phyloP scores from a whole-genome alignment of 2,113 vertebrate genomes.

The Scalopus aquaticus region DNA sequence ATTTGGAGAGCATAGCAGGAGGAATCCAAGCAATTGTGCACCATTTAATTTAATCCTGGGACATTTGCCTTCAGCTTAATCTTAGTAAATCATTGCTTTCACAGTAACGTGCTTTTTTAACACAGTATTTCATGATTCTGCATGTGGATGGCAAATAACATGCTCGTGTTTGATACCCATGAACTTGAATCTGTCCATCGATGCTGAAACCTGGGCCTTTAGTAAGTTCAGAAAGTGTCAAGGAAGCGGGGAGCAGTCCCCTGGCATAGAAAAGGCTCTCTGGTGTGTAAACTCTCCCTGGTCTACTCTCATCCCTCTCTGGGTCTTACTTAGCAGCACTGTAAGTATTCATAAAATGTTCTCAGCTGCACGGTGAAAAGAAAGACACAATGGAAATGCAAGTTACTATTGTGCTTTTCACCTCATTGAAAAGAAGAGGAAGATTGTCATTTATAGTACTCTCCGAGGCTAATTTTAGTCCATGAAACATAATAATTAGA shows the following conservation, averaged over 20 bases:
- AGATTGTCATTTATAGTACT: constrained; percentile 22
- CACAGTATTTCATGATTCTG: neutral
- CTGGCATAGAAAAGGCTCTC: neutral
- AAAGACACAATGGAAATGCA: neutral
- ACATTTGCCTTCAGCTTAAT: neutral
- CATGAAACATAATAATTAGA: constrained; percentile 33
- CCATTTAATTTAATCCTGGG: neutral
- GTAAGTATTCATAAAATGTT: neutral
- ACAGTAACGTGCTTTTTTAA: neutral
- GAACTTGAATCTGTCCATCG: neutral
- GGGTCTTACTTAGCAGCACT: neutral
- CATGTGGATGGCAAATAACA: constrained; percentile 45
- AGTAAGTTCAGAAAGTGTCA: neutral
- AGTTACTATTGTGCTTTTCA: neutral
- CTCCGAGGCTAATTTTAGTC: constrained; percentile 34
- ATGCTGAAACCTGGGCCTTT: neutral
- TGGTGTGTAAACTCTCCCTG: neutral
- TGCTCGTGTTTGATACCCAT: neutral
- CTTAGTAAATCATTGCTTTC: neutral
- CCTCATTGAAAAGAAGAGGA: constrained; percentile 37
- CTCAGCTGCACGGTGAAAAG: neutral
- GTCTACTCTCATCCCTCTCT: neutral
- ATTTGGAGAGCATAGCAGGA: neutral
- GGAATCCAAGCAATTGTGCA: neutral
- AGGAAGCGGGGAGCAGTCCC: neutral